Conservation (phyloP, 1,140 invertebrate species). For the Pseudomyrmex pallidus region DNA sequence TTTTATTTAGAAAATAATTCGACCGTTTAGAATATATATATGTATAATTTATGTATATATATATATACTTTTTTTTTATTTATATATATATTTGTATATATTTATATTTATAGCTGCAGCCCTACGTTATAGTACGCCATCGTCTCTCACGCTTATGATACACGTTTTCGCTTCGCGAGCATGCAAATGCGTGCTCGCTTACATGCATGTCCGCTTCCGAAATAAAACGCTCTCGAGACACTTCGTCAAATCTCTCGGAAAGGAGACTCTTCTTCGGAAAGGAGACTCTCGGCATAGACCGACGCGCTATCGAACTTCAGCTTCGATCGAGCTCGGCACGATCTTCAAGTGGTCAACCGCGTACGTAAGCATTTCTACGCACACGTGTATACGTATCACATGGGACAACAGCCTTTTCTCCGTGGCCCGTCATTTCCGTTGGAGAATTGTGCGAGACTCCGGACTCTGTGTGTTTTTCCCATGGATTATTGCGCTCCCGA, state of each 20-base stretch:
- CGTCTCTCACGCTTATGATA: slow-evolving; percentile 45
- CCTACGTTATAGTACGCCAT: slow-evolving; percentile 44
- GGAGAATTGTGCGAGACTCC: slow-evolving; percentile 1
- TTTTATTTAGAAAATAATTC: slow-evolving; percentile 75
- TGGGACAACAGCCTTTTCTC: slow-evolving; percentile 33
- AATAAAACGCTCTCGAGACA: slow-evolving; percentile 31
- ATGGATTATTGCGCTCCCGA: slow-evolving; percentile 5
- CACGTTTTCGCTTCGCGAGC: slow-evolving; percentile 22
- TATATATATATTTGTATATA: slow-evolving; percentile 61
- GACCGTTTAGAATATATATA: slow-evolving; percentile 72
- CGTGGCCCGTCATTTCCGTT: slow-evolving; percentile 34
- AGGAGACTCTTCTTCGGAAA: slow-evolving; percentile 15
- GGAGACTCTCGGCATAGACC: slow-evolving; percentile 28
- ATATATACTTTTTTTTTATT: slow-evolving; percentile 55
- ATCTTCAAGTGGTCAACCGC: slow-evolving; percentile 46
- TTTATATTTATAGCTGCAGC: slow-evolving; percentile 53
- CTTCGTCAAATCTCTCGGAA: slow-evolving; percentile 27
- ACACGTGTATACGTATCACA: background rate
- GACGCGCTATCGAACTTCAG: slow-evolving; percentile 59
- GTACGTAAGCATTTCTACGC: slow-evolving; percentile 25
- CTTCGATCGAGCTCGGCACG: slow-evolving; percentile 17
- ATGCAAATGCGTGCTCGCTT: background rate
- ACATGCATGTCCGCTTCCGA: background rate
- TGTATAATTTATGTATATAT: slow-evolving; percentile 52
- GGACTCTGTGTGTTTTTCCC: slow-evolving; percentile 31